Evolutionary conservation across 2,888 invertebrate species (phyloP), one percentile per base, ranked within the genome.

Genomic region (Hypsopygia costalis): DNA sequence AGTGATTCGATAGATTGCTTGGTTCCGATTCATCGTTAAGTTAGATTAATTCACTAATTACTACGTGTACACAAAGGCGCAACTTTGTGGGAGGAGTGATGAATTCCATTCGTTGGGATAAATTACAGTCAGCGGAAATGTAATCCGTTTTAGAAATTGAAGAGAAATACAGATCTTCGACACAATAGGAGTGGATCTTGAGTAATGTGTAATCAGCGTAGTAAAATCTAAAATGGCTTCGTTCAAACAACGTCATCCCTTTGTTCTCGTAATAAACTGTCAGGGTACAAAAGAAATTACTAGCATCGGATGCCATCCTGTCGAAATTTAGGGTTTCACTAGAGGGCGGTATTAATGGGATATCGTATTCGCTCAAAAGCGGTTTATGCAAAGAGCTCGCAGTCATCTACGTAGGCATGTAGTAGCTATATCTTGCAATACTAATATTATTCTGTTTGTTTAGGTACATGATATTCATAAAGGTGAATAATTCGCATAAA

Each of bases 261-360:
- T 81, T 81, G 81, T 81, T 80, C 81, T 75, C 75, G 58, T 80
- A 81, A 80, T 81, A 81, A 81, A 81, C 78, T 76, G 78, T 75
- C 77, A 74, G 67, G 61, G 61, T 57, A 81, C 81, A 81, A 81
- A 81, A 81, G 80, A 81, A 80, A 75, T 69, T 69, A 69, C 64
- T 70, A 73, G 69, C 71, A 69, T 71, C 71, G 69, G 66, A 75
- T 76, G 77, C 73, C 69, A 59, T 63, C 63, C 62, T 62, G 60
- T 60, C 66, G 57, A 76, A 75, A 78, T 80, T 78, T 73, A 74
- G 64, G 63, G 66, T 57, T 62, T 37, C 40, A 43, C 46, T 44
- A 49, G 51, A 44, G 38, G 29, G 40, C 16, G 16, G 4, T 16
- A 49, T 45, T 54, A 62, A 61, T 67, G 53, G 62, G 58, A 52